Percentiles rank a stretch among this genome's conserved stretches.
These are phyloP conservation scores for Rhynchotus rufescens DNA, from an alignment of 2,797 vertebrate genomes.

Conservation along the genomic window DNA sequence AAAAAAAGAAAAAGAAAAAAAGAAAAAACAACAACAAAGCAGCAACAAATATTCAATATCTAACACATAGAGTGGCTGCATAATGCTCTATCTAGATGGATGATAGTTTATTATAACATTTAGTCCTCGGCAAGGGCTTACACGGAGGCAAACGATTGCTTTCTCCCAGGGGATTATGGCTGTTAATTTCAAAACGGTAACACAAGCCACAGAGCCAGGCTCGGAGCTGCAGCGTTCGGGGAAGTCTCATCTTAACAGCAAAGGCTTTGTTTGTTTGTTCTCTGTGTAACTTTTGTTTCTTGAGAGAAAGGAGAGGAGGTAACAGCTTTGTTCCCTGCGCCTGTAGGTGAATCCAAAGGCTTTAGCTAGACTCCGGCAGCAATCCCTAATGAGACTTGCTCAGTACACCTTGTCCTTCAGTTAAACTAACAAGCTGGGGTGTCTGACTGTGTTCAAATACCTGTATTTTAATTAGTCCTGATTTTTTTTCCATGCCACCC, in stretches of 20 bases:
- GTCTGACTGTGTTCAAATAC: not conserved
- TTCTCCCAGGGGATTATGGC: constrained; percentile 74
- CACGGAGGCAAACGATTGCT: constrained; percentile 76
- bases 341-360: not conserved
- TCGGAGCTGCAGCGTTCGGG: constrained; percentile 65
- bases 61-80: constrained; percentile 39
- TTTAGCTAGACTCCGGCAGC: not conserved
- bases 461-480: not conserved
- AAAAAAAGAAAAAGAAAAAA: constrained; percentile 68
- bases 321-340: not conserved
- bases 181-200: constrained; percentile 80
- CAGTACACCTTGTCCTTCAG: not conserved
- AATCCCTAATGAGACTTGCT: not conserved
- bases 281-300: not conserved
- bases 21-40: not conserved
- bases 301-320: not conserved
- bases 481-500: not conserved
- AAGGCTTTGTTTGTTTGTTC: not conserved
- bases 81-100: constrained; percentile 69
- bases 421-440: not conserved
- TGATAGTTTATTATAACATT: constrained; percentile 78
- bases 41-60: constrained; percentile 76
- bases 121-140: constrained; percentile 73
- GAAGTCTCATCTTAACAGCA: constrained; percentile 64
- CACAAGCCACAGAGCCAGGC: constrained; percentile 55